phyloP scores from a whole-genome alignment of 2,888 invertebrate genomes.

The Oligia fasciuncula region DNA sequence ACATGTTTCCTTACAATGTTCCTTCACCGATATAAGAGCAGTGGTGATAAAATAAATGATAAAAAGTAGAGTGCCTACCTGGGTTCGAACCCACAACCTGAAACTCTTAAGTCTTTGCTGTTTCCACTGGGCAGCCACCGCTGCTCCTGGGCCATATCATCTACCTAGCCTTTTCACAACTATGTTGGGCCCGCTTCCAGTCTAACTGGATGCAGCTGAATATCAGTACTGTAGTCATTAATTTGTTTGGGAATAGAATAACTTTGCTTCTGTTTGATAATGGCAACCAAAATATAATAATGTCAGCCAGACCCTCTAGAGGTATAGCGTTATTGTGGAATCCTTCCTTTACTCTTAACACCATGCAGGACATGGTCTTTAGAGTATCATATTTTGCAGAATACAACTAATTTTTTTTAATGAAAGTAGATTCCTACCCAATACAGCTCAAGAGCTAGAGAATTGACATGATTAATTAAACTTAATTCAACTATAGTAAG shows the following conservation, averaged over 20 bases:
- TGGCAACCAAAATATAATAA: background rate
- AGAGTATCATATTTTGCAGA: background rate
- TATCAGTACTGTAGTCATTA: background rate
- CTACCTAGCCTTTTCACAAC: too few relatives aligned
- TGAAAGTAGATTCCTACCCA: background rate
- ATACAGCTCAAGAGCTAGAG: background rate
- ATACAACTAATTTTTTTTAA: background rate
- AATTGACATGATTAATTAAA: background rate
- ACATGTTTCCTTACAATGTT: background rate
- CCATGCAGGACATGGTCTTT: background rate
- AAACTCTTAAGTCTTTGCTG: background rate
- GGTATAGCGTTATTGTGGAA: background rate
- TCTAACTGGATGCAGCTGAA: background rate
- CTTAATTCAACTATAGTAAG: background rate
- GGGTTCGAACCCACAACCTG: background rate
- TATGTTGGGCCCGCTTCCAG: background rate
- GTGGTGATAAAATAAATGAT: background rate
- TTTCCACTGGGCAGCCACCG: background rate
- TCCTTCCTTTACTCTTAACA: background rate
- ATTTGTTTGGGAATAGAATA: background rate
- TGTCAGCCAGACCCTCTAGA: background rate
- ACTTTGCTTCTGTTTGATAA: too few relatives aligned
- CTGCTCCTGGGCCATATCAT: background rate
- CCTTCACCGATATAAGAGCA: background rate
- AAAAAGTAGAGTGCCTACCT: background rate